phyloP scores from a whole-genome alignment of 2,888 invertebrate species.

The Ceratothoa steindachneri region DNA sequence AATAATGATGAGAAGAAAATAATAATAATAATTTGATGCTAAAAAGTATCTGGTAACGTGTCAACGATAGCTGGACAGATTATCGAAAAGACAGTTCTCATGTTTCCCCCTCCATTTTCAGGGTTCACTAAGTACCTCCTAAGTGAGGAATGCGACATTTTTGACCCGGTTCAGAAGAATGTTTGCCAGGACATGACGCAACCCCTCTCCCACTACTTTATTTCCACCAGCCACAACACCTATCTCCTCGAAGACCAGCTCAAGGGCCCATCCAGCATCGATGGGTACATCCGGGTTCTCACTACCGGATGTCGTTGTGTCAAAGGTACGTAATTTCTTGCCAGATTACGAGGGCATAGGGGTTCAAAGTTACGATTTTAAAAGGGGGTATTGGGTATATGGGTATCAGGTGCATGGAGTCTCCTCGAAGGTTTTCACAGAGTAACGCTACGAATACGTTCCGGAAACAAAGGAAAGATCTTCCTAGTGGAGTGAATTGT shows the following conservation, averaged over 20 bases:
- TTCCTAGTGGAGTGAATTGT: too few species aligned
- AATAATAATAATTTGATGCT: not conserved
- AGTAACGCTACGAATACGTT: too few species aligned
- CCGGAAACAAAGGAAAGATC: too few species aligned
- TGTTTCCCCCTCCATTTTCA: too few species aligned
- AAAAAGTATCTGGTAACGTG: too few species aligned
- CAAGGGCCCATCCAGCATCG: constrained; percentile 57
- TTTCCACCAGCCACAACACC: constrained; percentile 58
- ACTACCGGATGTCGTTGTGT: constrained; percentile 58
- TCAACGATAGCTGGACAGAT: too few species aligned
- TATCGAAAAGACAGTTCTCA: too few species aligned
- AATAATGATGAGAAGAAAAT: not conserved
- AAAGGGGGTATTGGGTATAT: too few species aligned
- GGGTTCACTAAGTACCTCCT: constrained; percentile 55
- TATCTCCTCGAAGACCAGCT: constrained; percentile 59
- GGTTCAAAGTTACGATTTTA: too few species aligned
- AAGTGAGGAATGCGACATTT: constrained; percentile 57
- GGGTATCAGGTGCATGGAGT: too few species aligned
- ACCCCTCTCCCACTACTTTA: constrained; percentile 58
- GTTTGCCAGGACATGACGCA: constrained; percentile 58
- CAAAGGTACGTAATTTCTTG: constrained; percentile 57
- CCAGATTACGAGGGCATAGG: too few species aligned
- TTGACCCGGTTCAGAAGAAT: constrained; percentile 55
- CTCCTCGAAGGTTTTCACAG: not conserved
- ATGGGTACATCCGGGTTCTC: constrained; percentile 57